Base-by-base conservation (phyloP, 92 coral and sea anemone genomes). In the Umimayanthus kanabou region DNA sequence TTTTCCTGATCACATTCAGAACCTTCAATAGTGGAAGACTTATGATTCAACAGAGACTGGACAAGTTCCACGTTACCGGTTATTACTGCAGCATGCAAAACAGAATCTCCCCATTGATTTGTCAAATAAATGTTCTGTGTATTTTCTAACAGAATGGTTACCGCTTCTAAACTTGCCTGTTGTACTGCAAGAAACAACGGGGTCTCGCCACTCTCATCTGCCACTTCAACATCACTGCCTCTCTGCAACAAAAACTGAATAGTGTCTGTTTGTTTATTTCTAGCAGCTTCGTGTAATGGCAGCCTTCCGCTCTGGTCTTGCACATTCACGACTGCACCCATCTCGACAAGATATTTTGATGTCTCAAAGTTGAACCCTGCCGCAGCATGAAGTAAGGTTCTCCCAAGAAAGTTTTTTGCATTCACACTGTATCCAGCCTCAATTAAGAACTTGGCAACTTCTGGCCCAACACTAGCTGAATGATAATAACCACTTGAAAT, bases 271-370 rank as follows among this genome's bases (percentile, higher is more conserved):
- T 70, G 75, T 25, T 70, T 30, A 25, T 70, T 30, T 28, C 26
- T 30, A 70, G 75, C 75, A 28, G 75, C 75, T 70, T 70, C 75
- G 26, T 70, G 75, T 8, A 70, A 70, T 8, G 75, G 75, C 40
- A 70, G 40, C 33, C 39, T 25, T 70, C 40, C 11, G 33, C 39
- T 70, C 16, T 28, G 2, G 18, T 70, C 75, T 70, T 30, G 75
- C 75, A 9, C 39, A 5, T 70, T 70, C 6, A 70, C 39, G 26
- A 25, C 39, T 25, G 75, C 75, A 1, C 75, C 75, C 75, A 70
- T 8, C 39, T 70, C 37, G 7, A 70, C 39, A 70, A 70, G 75
- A 5, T 28, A 4, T 70, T 28, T 70, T 70, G 75, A 70, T 5
- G 75, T 70, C 39, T 70, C 37, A 70, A 70, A 70, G 75, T 25